phyloP scores from a whole-genome alignment of 2,113 vertebrate species.

The Colius striatus region DNA sequence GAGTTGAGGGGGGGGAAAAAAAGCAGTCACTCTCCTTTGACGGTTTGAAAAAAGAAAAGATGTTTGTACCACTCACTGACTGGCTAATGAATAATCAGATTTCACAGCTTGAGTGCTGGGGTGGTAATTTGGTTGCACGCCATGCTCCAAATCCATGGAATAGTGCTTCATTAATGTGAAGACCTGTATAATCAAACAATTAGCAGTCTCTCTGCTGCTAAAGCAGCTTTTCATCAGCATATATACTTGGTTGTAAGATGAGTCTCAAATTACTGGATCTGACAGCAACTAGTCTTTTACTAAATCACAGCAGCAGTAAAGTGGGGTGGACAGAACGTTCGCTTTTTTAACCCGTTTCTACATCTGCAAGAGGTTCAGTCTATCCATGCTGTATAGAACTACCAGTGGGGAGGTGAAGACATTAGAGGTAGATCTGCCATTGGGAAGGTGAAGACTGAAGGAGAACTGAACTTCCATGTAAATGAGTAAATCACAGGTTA shows the following conservation, averaged over 20 bases:
- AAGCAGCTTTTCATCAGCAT: conserved; percentile 93
- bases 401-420: background rate
- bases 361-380: background rate
- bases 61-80: conserved; percentile 97
- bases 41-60: conserved; percentile 78
- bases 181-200: conserved; percentile 99
- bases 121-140: conserved; percentile 97
- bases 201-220: conserved; percentile 88
- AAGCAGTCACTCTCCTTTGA: conserved; percentile 80
- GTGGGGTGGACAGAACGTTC: conserved; percentile 25
- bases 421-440: background rate
- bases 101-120: conserved; percentile 98
- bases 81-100: conserved; percentile 99
- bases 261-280: conserved; percentile 77
- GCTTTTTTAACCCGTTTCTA: conserved; percentile 20
- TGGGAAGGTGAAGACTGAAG: background rate
- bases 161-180: conserved; percentile 99
- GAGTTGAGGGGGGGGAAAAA: background rate
- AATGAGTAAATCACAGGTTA: background rate
- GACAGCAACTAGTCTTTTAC: conserved; percentile 73
- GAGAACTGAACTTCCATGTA: background rate
- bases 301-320: conserved; percentile 45
- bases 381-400: background rate
- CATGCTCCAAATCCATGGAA: conserved; percentile 96
- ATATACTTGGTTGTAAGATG: conserved; percentile 84